A percentile compares a stretch with the other conserved stretches of the same genome.
These are phyloP conservation scores for Chelidonichthys spinosus DNA, from an alignment of 2,797 vertebrate genomes.

Conservation along the genomic window DNA sequence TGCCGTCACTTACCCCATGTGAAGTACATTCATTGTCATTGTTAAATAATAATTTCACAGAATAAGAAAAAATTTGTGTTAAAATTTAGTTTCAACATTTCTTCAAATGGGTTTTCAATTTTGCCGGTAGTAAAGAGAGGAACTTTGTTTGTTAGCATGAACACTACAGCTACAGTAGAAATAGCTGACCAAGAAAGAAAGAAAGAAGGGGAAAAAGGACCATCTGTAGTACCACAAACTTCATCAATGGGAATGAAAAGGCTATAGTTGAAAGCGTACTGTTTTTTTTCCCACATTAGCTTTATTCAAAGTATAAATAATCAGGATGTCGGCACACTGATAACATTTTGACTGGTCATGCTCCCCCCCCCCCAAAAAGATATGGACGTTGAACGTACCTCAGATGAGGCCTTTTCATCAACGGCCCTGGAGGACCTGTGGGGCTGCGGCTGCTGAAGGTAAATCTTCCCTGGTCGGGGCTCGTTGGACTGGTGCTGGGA, in stretches of 20 bases:
- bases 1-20: not conserved
- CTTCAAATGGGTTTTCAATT: not conserved
- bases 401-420: conserved; percentile 34
- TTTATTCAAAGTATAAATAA: not conserved
- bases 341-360: not conserved
- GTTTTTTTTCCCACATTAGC: not conserved
- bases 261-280: not conserved
- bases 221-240: not conserved
- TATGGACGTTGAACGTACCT: conserved; percentile 54
- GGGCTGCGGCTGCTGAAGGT: conserved; percentile 45
- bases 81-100: too few relatives aligned
- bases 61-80: too few relatives aligned
- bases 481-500: conserved; percentile 47
- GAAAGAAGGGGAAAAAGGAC: not conserved
- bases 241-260: not conserved
- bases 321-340: not conserved
- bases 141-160: not conserved
- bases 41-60: too few relatives aligned
- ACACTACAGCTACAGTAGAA: not conserved
- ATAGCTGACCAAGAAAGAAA: not conserved
- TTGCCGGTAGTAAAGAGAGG: not conserved
- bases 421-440: conserved; percentile 33
- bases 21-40: not conserved
- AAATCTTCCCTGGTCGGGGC: conserved; percentile 43
- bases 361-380: too few relatives aligned